Conservation (phyloP, 2,888 invertebrate species). For the Papilio protenor region DNA sequence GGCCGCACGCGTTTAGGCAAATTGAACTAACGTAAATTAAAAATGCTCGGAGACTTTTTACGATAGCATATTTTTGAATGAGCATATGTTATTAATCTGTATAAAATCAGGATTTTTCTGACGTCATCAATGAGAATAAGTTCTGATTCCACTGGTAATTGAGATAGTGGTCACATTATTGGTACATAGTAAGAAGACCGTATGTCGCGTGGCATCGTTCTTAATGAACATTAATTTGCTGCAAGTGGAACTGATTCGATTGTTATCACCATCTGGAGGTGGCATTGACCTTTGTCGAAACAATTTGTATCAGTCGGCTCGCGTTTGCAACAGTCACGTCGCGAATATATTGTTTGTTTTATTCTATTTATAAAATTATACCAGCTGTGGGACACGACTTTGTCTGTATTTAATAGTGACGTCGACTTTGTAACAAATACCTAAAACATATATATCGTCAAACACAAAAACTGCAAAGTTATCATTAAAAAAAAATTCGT, state of each 20-base stretch:
- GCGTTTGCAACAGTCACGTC: conserved; percentile 7
- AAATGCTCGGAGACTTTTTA: background rate
- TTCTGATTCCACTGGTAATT: conserved; percentile 59
- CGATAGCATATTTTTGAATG: background rate
- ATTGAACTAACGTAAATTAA: background rate
- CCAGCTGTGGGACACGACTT: background rate
- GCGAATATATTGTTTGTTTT: conserved; percentile 28
- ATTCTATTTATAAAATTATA: conserved; percentile 22
- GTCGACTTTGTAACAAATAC: background rate
- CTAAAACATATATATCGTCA: too few species aligned
- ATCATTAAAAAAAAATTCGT: too few species aligned
- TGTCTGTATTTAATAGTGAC: background rate
- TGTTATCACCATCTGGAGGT: conserved; percentile 76
- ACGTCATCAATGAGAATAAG: conserved; percentile 62
- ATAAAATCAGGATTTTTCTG: conserved; percentile 58
- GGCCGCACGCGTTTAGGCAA: background rate
- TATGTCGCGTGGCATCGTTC: conserved; percentile 66
- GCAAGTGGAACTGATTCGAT: conserved; percentile 84
- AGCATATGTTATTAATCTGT: conserved; percentile 45
- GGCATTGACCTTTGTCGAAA: conserved; percentile 80
- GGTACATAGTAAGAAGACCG: conserved; percentile 51
- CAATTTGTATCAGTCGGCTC: conserved; percentile 59
- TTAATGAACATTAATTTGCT: conserved; percentile 80
- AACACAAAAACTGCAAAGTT: background rate
- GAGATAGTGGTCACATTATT: conserved; percentile 56